phyloP scores from a whole-genome alignment of 2,888 invertebrate species.

The Rhingia rostrata region DNA sequence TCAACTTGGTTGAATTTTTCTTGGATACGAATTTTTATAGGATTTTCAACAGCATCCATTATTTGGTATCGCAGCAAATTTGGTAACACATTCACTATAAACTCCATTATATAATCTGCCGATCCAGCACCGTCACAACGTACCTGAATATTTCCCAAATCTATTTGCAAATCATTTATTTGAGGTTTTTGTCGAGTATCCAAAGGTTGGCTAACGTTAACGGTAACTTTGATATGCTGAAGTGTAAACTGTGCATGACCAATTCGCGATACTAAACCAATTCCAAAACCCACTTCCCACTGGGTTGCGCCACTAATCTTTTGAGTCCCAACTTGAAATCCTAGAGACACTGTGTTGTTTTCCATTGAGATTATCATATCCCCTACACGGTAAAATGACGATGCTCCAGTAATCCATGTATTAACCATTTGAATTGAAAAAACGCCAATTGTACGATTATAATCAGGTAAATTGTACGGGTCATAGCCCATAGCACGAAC shows the following conservation, averaged over 20 bases:
- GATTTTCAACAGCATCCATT: slow-evolving; percentile 92
- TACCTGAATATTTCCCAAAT: slow-evolving; percentile 92
- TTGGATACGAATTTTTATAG: slow-evolving; percentile 88
- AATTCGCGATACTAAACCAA: slow-evolving; percentile 87
- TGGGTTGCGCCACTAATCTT: slow-evolving; percentile 89
- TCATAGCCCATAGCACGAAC: slow-evolving; percentile 87
- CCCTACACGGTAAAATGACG: slow-evolving; percentile 92
- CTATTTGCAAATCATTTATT: slow-evolving; percentile 89
- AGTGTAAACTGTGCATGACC: slow-evolving; percentile 91
- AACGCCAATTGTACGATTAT: slow-evolving; percentile 88
- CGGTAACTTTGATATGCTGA: slow-evolving; percentile 89
- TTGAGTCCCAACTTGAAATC: slow-evolving; percentile 91
- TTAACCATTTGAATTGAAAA: slow-evolving; percentile 88
- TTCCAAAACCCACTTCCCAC: slow-evolving; percentile 89
- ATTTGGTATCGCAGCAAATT: slow-evolving; percentile 94
- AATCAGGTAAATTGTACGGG: slow-evolving; percentile 89
- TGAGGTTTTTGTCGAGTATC: slow-evolving; percentile 89
- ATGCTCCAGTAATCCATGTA: slow-evolving; percentile 91
- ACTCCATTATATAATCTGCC: slow-evolving; percentile 91
- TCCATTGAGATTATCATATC: slow-evolving; percentile 89
- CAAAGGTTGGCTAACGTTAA: slow-evolving; percentile 89
- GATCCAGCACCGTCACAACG: slow-evolving; percentile 94
- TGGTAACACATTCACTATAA: slow-evolving; percentile 91
- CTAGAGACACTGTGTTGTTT: slow-evolving; percentile 86
- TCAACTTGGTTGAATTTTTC: slow-evolving; percentile 88